Evolutionary conservation across 1,140 invertebrate genomes (phyloP).

Genomic region (Glossosoma conforme): DNA sequence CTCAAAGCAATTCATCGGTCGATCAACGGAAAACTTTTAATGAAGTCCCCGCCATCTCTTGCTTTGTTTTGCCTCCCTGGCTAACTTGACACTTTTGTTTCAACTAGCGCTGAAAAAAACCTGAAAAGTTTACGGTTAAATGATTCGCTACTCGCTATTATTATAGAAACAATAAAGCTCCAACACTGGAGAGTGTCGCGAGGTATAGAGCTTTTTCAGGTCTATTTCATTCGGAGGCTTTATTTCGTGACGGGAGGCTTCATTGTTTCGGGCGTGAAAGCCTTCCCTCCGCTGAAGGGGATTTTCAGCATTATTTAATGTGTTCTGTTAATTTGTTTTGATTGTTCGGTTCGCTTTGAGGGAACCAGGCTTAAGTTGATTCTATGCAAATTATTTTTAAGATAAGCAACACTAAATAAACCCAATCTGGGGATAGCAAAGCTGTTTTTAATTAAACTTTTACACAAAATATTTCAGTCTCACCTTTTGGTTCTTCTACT

Average conservation of each 20-base stretch:
- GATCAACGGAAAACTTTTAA: constrained; percentile 16
- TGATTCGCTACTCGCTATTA: constrained; percentile 24
- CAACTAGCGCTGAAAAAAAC: constrained; percentile 14
- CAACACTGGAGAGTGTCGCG: constrained; percentile 17
- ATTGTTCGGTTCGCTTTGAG: constrained; percentile 15
- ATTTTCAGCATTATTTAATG: constrained; percentile 23
- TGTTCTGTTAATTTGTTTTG: constrained; percentile 21
- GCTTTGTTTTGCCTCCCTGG: constrained; percentile 7
- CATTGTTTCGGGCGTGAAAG: constrained; percentile 10
- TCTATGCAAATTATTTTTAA: constrained; percentile 16
- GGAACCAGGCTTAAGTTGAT: constrained; percentile 3
- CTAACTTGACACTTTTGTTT: no score
- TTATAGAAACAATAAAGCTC: constrained; percentile 22
- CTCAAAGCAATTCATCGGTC: constrained; percentile 3
- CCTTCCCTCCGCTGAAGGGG: constrained; percentile 3
- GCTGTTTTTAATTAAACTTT: no score
- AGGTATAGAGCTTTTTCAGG: constrained; percentile 18
- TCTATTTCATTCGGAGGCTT: constrained; percentile 15
- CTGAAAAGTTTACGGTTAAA: constrained; percentile 29
- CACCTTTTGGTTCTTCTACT: no score
- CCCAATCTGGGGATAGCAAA: no score
- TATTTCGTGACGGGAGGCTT: constrained; percentile 17
- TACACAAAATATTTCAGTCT: no score
- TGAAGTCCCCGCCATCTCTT: constrained; percentile 8
- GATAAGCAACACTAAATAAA: no score